A percentile compares a stretch with the other conserved stretches of the same genome.
Conservation (phyloP, 2,797 vertebrate species). For the Chrysocyon brachyurus region DNA sequence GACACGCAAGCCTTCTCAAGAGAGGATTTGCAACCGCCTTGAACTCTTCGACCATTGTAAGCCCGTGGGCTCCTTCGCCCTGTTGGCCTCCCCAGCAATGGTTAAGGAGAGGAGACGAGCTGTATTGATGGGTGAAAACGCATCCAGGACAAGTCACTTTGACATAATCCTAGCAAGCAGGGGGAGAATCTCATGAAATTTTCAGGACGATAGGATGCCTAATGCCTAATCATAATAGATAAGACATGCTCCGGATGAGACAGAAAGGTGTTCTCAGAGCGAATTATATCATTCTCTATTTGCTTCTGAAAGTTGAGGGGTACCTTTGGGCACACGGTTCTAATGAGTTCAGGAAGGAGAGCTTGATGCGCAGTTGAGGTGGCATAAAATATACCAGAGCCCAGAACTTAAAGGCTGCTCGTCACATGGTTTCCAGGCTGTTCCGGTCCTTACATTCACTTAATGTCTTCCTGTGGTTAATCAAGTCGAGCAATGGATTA, state of each 20-base stretch:
- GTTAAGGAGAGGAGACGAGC: slow-evolving; percentile 66
- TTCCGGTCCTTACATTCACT: slow-evolving; percentile 76
- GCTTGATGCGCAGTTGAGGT: slow-evolving; percentile 62
- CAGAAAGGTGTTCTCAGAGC: slow-evolving; percentile 81
- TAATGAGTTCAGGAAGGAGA: slow-evolving; percentile 76
- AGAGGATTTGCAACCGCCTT: background rate
- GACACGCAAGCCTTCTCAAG: background rate
- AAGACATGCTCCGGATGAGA: slow-evolving; percentile 81
- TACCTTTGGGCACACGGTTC: slow-evolving; percentile 67
- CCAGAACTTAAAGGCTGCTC: slow-evolving; percentile 70
- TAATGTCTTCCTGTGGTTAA: slow-evolving; percentile 81
- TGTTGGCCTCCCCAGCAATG: background rate
- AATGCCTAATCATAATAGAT: slow-evolving; percentile 80
- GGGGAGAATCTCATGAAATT: slow-evolving; percentile 82
- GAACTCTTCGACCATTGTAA: background rate
- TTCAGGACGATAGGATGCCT: slow-evolving; percentile 77
- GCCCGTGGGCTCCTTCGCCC: background rate
- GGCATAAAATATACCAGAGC: slow-evolving; percentile 60
- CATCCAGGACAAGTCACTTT: slow-evolving; percentile 65
- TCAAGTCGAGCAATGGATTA: slow-evolving; percentile 78
- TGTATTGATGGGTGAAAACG: slow-evolving; percentile 47
- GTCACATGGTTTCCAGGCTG: slow-evolving; percentile 36
- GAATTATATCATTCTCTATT: slow-evolving; percentile 80
- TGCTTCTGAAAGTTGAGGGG: slow-evolving; percentile 80
- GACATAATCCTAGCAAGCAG: slow-evolving; percentile 79